These are phyloP conservation scores for Triops longicaudatus DNA, from an alignment of 1,140 invertebrate species.

Conservation along the genomic window DNA sequence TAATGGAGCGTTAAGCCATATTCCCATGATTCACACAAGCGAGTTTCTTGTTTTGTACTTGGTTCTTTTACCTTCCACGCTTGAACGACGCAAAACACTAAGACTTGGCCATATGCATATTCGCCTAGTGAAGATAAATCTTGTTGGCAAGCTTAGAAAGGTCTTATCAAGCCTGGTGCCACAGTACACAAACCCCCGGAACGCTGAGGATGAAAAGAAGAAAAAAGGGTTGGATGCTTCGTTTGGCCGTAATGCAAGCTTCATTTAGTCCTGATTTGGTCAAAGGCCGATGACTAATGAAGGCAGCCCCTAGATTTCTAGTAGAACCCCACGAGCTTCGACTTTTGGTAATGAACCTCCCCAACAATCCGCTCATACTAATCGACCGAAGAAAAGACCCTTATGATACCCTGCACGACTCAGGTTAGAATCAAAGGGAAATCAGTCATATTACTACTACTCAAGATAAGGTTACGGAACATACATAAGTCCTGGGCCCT, in stretches of 20 bases:
- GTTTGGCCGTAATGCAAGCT: constrained; percentile 7
- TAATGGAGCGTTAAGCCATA: neutral
- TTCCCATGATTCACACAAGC: neutral
- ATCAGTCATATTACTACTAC: neutral
- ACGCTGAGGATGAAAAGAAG: neutral
- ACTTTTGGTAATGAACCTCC: constrained; percentile 12
- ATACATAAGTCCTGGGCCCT: neutral
- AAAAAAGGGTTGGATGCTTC: constrained; percentile 14
- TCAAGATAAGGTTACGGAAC: neutral
- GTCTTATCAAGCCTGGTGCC: constrained; percentile 1
- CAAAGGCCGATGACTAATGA: constrained; percentile 14
- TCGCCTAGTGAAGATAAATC: neutral
- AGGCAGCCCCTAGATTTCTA: neutral
- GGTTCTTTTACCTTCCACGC: neutral
- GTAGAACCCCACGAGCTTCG: neutral
- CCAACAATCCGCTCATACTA: constrained; percentile 11
- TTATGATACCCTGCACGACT: neutral
- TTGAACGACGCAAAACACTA: neutral
- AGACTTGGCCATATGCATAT: neutral
- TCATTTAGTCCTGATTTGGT: constrained; percentile 15
- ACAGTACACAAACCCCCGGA: neutral
- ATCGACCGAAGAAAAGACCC: constrained; percentile 14
- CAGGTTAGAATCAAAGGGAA: constrained; percentile 2
- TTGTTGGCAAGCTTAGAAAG: neutral
- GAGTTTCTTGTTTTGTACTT: neutral